Conservation (phyloP, 2,113 vertebrate genomes). For the Heptranchias perlo region DNA sequence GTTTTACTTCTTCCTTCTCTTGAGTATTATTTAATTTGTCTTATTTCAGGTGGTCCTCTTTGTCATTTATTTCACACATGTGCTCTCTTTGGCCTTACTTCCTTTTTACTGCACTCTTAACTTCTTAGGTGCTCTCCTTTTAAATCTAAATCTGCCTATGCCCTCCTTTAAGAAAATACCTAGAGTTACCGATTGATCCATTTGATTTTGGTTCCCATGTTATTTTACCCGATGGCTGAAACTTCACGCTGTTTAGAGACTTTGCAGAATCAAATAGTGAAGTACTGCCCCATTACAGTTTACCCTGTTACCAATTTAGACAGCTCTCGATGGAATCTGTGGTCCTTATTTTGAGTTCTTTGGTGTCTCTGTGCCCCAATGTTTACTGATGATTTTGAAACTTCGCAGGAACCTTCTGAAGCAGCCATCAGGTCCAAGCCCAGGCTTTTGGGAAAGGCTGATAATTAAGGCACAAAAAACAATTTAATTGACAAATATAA, state of each 20-base stretch:
- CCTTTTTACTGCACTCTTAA: too few relatives aligned
- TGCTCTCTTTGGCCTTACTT: too few relatives aligned
- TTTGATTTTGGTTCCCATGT: not conserved
- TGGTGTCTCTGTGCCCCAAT: not conserved
- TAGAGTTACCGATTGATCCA: not conserved
- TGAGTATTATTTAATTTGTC: too few relatives aligned
- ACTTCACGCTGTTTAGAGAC: not conserved
- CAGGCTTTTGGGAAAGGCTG: not conserved
- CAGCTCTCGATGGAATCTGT: not conserved
- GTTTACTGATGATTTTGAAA: not conserved
- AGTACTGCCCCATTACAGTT: not conserved
- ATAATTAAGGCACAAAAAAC: not conserved
- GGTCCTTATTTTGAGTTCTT: not conserved
- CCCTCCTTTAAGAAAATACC: too few relatives aligned
- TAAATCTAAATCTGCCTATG: too few relatives aligned
- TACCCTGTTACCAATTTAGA: not conserved
- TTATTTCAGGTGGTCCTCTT: too few relatives aligned
- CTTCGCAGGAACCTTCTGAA: not conserved
- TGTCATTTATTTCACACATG: too few relatives aligned
- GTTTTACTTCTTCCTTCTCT: too few relatives aligned
- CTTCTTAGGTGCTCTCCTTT: too few relatives aligned
- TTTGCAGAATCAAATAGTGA: not conserved
- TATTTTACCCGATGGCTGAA: not conserved
- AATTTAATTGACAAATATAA: not conserved
- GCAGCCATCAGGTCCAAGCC: not conserved